Evolutionary conservation across 2,888 invertebrate species (phyloP), one percentile per base, ranked within the genome.

Genomic region (Blastobasis lacticolella): DNA sequence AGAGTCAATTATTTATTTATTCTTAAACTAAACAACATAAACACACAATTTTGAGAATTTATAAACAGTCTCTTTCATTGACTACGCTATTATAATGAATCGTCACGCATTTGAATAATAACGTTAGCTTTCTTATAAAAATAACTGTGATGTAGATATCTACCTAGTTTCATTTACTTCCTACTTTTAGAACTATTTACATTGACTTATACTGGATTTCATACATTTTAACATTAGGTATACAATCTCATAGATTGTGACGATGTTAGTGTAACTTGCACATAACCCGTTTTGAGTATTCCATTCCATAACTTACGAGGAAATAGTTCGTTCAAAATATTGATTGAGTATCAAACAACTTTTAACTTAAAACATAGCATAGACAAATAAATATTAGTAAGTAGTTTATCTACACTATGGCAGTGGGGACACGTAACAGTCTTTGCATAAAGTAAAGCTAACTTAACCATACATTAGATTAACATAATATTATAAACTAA

Each of bases 381-480:
- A 52, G 50, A 45, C 37, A 42, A 71, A 69, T 68, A 70, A 70
- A 71, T 66, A 70, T 61, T 63, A 54, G 56, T 63, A 48, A 51
- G 23, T 23, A 23, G 23, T 23, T 23, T 23, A 55, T 68, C 71
- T 80, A 80, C 66, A 69, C 78, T 81, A 85, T 85, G 86, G 86
- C 87, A 87, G 86, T 86, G 83, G 75, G 69, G 69, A 78, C 75
- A 78, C 75, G 74, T 71, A 67, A 67, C 60, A 88, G 87, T 87
- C 86, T 87, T 61, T 58, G 60, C 61, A 58, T 56, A 62, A 55
- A 47, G 49, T 51, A 59, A 51, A 48, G 50, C 51, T 56, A 57
- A 58, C 62, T 60, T 57, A 64, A 63, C 10, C 5, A 6, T 46
- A 23, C 23, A 23, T 23, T 23, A 23, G 10, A 41, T 47, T 10